phyloP scores from a whole-genome alignment of 2,113 vertebrate genomes.

The Neotoma lepida region DNA sequence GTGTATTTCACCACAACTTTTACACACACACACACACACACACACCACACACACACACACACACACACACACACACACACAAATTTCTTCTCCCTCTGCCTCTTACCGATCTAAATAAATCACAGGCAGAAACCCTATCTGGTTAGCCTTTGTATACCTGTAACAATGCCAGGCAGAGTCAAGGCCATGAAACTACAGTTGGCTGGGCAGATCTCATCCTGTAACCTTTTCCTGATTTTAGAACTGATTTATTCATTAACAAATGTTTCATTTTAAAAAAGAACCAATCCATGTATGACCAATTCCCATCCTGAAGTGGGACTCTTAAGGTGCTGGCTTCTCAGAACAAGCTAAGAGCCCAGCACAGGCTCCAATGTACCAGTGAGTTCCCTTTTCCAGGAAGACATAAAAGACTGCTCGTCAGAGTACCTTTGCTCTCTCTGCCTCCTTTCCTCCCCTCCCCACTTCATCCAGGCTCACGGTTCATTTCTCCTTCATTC shows the following conservation, averaged over 20 bases:
- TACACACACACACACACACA: not conserved
- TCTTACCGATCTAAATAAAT: not conserved
- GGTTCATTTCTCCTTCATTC: not conserved
- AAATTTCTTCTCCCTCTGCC: not conserved
- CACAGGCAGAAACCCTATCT: not conserved
- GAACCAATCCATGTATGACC: not conserved
- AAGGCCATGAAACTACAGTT: not conserved
- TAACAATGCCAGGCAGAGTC: not conserved
- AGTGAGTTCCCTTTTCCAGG: not conserved
- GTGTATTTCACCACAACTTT: not conserved
- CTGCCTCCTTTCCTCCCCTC: not conserved
- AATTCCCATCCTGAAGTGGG: not conserved
- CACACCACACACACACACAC: too few species aligned
- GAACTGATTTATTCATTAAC: not conserved
- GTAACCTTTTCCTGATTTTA: not conserved
- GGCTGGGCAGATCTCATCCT: not conserved
- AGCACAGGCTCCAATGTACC: not conserved
- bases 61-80: not conserved
- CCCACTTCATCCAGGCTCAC: not conserved
- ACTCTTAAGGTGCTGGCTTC: not conserved
- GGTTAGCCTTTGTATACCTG: not conserved
- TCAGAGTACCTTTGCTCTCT: not conserved
- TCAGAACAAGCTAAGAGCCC: not conserved
- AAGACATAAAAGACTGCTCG: not conserved
- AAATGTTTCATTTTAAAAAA: not conserved